Evolutionary conservation across 2,888 invertebrate species (phyloP), one percentile per base, ranked within the genome.

Genomic region (Aspidiotus rigidus): DNA sequence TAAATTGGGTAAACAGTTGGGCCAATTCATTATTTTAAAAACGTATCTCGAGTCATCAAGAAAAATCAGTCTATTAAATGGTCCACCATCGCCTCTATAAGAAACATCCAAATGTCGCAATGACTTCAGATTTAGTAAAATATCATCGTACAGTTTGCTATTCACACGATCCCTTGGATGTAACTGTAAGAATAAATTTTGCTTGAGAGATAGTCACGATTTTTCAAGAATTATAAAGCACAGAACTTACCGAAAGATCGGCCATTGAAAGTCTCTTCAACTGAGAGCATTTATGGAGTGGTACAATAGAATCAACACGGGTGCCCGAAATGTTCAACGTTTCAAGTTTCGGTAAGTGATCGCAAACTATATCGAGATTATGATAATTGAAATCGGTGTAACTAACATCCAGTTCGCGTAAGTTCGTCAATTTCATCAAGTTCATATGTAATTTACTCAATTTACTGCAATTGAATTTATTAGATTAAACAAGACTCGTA

Each of bases 331-430:
- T 85, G 75, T 88, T 84, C 66, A 88, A 76, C 74, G 79, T 82
- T 75, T 86, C 84, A 71, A 88, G 77, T 70, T 80, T 78, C 57
- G 82, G 83, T 72, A 87, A 79, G 77, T 87, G 85, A 73, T 85
- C 83, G 71, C 84, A 84, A 64, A 87, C 81, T 72, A 86, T 84
- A 74, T 84, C 82, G 72, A 87, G 79, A 28, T 84, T 83, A 74
- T 83, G 83, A 72, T 82, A 82, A 76, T 85, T 86, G 75, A 87
- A 83, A 75, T 86, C 85, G n/a, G 86, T 87, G 74, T 83, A 81
- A 71, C 86, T 83, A 6, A 87, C 83, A 77, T 86, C 85, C 60
- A 87, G 77, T 67, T 78, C 79, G 71, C 80, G 82, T 66, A 87
- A 77, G 72, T 81, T 83, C 71, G 81, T 81, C 54, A 87, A 44